Base-by-base conservation (phyloP, 2,797 vertebrate genomes). In the Neomorphus geoffroyi region DNA sequence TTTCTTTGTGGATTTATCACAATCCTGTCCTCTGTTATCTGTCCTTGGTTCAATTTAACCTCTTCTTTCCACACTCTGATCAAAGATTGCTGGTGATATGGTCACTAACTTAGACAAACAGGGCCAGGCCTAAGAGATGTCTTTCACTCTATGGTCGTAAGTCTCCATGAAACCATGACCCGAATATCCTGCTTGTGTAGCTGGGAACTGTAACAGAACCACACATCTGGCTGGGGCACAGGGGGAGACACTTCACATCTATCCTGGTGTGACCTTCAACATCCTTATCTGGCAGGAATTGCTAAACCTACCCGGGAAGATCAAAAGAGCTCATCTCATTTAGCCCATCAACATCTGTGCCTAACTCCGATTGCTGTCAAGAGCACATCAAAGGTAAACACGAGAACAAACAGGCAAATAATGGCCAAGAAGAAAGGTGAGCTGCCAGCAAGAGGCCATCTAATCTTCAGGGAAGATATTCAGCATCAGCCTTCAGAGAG, bases 371-470 rank as follows among this genome's bases (percentile, higher is more conserved):
- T 66, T 95, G 78, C 56, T 93, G 51, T 67, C 78, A 75, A 48
- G 54, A 89, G 65, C 17, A 92, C 46, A 54, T 92, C 91, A 96
- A 96, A 96, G 72, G 79, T 86, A 91, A 96, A 83, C 75, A 78
- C 9, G 14, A 79, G 86, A 93, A 65, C 72, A 90, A 92, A 89
- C 50, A 80, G 30, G 79, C 57, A 87, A 89, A 91, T 75, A 71
- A 83, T 51, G 53, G 41, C 75, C 43, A 28, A 83, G 84, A 65
- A 74, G 79, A 91, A 80, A 65, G 75, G 70, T 70, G 62, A 72
- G 72, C 81, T 91, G 56, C 51, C n/a, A 57, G 11, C 0, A 5
- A 72, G 80, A 66, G 35, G 48, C 67, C 4, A 5, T 26, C 69
- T 94, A 23, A 95, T 91, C 72, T 60, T 77, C 43, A 74, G 67